phyloP scores from a whole-genome alignment of 2,797 vertebrate genomes.

The Jordanella pulchra region DNA sequence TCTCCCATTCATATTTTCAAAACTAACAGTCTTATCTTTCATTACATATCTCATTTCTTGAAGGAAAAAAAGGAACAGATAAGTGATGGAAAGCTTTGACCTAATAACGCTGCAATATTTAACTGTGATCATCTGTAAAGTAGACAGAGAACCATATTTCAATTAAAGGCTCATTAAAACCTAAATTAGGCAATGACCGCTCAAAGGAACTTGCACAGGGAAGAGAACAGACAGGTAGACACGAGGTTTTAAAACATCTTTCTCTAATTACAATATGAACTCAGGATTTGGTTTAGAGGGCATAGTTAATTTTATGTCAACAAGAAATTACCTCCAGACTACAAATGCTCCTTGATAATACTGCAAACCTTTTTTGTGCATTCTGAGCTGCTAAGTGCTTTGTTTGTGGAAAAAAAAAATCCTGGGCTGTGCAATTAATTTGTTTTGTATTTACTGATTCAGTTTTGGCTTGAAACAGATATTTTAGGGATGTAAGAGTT shows the following conservation, averaged over 20 bases:
- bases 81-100: conserved; percentile 59
- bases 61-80: conserved; percentile 32
- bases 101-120: conserved; percentile 70
- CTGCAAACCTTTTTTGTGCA: background rate
- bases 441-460: background rate
- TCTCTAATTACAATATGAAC: conserved; percentile 57
- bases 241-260: conserved; percentile 47
- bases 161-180: conserved; percentile 77
- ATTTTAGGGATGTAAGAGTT: background rate
- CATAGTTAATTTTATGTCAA: conserved; percentile 13
- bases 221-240: conserved; percentile 60
- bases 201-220: conserved; percentile 69
- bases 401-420: conserved; percentile 10
- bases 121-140: conserved; percentile 75
- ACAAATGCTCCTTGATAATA: conserved; percentile 4
- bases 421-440: conserved; percentile 1
- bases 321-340: conserved; percentile 15
- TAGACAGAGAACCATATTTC: conserved; percentile 71
- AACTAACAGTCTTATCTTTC: conserved; percentile 21
- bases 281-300: conserved; percentile 23
- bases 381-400: conserved; percentile 15
- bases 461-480: conserved; percentile 2
- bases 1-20: conserved; percentile 14
- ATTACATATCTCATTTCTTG: conserved; percentile 30
- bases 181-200: conserved; percentile 77